phyloP scores from a whole-genome alignment of 1,140 invertebrate genomes.

The Zaprionus capensis region DNA sequence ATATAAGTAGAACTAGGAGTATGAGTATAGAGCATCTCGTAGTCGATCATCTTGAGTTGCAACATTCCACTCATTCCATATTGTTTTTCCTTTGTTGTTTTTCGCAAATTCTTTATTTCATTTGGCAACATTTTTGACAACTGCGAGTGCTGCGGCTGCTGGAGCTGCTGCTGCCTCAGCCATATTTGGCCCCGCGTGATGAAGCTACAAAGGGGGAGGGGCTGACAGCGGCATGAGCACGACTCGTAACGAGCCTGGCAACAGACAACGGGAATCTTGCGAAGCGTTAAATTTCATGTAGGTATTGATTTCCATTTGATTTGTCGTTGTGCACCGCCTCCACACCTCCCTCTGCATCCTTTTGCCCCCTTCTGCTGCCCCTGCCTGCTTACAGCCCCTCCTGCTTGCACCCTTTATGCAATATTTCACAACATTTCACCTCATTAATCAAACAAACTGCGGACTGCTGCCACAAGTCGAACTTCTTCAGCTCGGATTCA shows the following conservation, averaged over 20 bases:
- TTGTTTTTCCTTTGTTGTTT: slow-evolving; percentile 35
- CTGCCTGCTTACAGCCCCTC: background rate
- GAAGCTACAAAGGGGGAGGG: background rate
- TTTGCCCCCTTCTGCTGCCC: background rate
- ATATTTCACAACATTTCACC: slow-evolving; percentile 83
- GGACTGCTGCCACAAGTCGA: slow-evolving; percentile 6
- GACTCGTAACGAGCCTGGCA: slow-evolving; percentile 27
- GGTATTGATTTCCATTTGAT: slow-evolving; percentile 83
- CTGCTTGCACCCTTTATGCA: slow-evolving; percentile 1
- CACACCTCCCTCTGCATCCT: background rate
- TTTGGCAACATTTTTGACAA: slow-evolving; percentile 65
- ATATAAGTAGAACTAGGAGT: background rate
- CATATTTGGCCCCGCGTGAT: slow-evolving; percentile 47
- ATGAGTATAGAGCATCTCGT: background rate
- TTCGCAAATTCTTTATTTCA: slow-evolving; percentile 61
- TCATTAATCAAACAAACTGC: slow-evolving; percentile 81
- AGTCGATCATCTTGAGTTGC: background rate
- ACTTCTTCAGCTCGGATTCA: slow-evolving; percentile 19
- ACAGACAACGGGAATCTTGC: slow-evolving; percentile 29
- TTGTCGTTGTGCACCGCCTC: slow-evolving; percentile 47
- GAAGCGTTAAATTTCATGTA: slow-evolving; percentile 74
- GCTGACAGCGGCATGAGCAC: background rate
- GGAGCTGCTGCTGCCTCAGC: slow-evolving; percentile 36
- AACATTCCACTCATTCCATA: slow-evolving; percentile 14
- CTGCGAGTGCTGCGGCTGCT: slow-evolving; percentile 29